Evolutionary conservation across 2,113 vertebrate genomes (phyloP), one percentile per base, ranked within the genome.

Genomic region (Poicephalus meyeri): DNA sequence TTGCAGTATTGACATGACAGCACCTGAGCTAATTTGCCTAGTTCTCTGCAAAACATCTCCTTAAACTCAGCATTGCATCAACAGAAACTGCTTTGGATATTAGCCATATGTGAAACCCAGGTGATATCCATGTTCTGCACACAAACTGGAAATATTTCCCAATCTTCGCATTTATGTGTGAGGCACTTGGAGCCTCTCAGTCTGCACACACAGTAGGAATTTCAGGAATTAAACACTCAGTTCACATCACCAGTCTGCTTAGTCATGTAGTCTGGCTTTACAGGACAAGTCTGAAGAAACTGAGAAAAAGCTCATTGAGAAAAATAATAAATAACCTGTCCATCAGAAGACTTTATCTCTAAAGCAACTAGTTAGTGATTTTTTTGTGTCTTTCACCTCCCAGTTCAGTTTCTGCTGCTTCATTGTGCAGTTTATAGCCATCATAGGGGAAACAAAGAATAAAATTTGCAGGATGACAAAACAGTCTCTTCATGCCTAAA

Each of bases 1-100:
- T 44, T 0, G 0, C 41, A 68, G 19, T n/a, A 61, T n/a, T 78
- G 70, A 31, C 18, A 7, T 11, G 39, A 39, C 11, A 49, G 35
- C 16, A 5, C 52, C 35, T 72, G 39, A 78, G 65, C 46, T 78
- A 26, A 87, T n/a, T 11, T 50, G 52, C 35, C 31, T n/a, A 8
- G 11, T 61, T 78, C 46, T 78, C 82, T 78, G 65, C 41, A 72
- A 77, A 77, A 61, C 35, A 16, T 21, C 15, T 72, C 56, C 50
- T 88, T 60, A 79, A 78, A 73, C 35, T 66, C 58, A 93, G 35
- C 11, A 26, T 13, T 55, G 52, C 52, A 24, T 39, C 37, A 78
- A 39, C 19, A 61, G 60, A 42, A 66, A 44, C 64, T 49, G 53
- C 11, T 60, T 33, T 49, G 49, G 18, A n/a, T 84, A 41, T 28